A percentile compares a stretch with the other conserved stretches of the same genome.
Evolutionary conservation across 2,113 vertebrate genomes (phyloP).

Genomic region (Eurystomus gularis): DNA sequence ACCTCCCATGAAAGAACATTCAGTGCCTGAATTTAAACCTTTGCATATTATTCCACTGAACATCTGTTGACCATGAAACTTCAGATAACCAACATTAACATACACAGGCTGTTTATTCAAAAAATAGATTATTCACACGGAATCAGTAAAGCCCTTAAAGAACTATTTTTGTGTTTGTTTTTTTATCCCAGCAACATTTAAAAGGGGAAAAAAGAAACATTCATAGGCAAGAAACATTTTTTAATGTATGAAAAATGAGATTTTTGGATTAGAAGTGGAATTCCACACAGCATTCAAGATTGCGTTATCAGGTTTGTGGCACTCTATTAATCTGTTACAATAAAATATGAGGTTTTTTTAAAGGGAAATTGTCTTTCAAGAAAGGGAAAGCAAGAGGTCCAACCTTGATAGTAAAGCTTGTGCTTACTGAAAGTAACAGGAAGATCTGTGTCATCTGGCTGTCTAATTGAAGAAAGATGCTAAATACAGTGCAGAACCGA

Average conservation of each 20-base stretch:
- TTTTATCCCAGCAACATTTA: background rate
- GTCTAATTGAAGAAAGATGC: constrained; percentile 70
- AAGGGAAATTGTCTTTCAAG: constrained; percentile 46
- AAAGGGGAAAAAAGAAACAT: background rate
- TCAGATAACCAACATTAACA: constrained; percentile 73
- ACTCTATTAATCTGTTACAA: constrained; percentile 55
- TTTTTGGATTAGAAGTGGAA: constrained; percentile 53
- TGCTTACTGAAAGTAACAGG: constrained; percentile 60
- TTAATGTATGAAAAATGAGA: constrained; percentile 63
- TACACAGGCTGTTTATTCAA: constrained; percentile 66
- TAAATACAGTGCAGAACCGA: background rate
- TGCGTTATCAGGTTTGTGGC: constrained; percentile 13
- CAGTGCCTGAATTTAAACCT: constrained; percentile 42
- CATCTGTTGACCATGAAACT: constrained; percentile 63
- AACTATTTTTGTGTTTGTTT: constrained; percentile 20
- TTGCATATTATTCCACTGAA: constrained; percentile 45
- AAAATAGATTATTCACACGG: constrained; percentile 57
- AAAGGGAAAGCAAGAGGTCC: constrained; percentile 46
- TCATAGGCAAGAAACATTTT: constrained; percentile 15
- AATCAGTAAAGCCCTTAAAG: constrained; percentile 53
- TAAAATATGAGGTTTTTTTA: constrained; percentile 28
- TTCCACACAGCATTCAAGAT: constrained; percentile 50
- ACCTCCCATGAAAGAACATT: constrained; percentile 7
- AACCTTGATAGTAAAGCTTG: constrained; percentile 19
- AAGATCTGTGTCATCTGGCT: constrained; percentile 41